A percentile compares a stretch with the other conserved stretches of the same genome.
These are phyloP conservation scores for Bergia sp. DNA, from an alignment of 92 coral and sea anemone species.

Conservation along the genomic window DNA sequence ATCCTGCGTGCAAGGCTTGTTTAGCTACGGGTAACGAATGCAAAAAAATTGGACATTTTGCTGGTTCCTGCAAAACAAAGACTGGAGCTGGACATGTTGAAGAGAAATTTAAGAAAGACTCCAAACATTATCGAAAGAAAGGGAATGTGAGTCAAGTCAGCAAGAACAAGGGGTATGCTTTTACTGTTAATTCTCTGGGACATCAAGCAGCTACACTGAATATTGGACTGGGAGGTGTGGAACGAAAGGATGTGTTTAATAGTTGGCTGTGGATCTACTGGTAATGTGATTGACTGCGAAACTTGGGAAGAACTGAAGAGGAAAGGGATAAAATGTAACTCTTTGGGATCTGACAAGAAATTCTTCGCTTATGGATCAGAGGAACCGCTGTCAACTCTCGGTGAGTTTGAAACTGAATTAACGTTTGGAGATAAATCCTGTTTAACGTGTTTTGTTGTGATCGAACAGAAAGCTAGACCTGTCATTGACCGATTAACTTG, in stretches of 20 bases:
- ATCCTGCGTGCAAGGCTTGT: constrained; percentile 34
- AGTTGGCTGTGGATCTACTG: too few relatives aligned
- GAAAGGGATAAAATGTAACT: too few relatives aligned
- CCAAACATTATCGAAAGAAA: not conserved
- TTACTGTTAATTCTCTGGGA: too few relatives aligned
- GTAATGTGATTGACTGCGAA: too few relatives aligned
- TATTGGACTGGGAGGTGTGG: constrained; percentile 39
- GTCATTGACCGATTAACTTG: constrained; percentile 8
- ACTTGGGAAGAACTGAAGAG: too few relatives aligned
- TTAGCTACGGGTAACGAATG: constrained; percentile 31
- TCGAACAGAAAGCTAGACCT: too few relatives aligned
- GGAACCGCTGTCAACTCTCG: too few relatives aligned
- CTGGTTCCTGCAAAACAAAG: constrained; percentile 49
- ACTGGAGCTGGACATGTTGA: constrained; percentile 16
- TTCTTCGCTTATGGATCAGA: too few relatives aligned
- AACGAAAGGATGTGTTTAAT: not conserved
- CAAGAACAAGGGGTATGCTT: constrained; percentile 37
- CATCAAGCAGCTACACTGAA: constrained; percentile 21
- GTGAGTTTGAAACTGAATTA: too few relatives aligned
- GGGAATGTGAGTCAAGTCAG: constrained; percentile 43
- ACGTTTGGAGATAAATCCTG: too few relatives aligned
- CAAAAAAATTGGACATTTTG: constrained; percentile 46
- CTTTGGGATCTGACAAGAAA: too few relatives aligned
- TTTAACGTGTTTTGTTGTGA: too few relatives aligned
- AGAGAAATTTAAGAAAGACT: constrained; percentile 15